A percentile compares a stretch with the other conserved stretches of the same genome.
Conservation (phyloP, 2,113 vertebrate species). For the Leucoraja erinaceus region DNA sequence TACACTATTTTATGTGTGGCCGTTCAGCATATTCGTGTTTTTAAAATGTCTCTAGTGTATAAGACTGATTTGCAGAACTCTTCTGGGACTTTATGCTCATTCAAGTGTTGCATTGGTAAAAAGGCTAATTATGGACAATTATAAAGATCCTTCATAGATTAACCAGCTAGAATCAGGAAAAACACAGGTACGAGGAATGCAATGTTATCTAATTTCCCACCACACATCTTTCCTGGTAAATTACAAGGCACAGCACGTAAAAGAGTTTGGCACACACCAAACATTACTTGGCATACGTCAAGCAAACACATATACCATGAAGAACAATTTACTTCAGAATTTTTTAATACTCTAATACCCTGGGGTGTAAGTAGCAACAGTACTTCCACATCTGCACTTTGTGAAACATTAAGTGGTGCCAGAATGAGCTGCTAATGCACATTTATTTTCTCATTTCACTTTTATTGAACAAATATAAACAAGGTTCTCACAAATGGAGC, state of each 20-base stretch:
- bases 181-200: not conserved
- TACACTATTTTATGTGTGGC: not conserved
- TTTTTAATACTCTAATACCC: constrained; percentile 36
- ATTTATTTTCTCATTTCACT: constrained; percentile 34
- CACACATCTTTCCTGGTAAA: not conserved
- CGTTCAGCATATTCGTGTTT: not conserved
- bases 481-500: not conserved
- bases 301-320: constrained; percentile 7
- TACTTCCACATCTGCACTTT: constrained; percentile 36
- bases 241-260: constrained; percentile 15
- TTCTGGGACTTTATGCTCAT: not conserved
- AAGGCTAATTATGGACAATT: not conserved
- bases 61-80: not conserved
- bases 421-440: constrained; percentile 25
- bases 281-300: constrained; percentile 34
- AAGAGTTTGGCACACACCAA: constrained; percentile 26
- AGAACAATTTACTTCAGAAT: constrained; percentile 37
- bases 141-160: not conserved
- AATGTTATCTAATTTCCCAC: not conserved
- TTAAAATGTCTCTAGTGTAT: not conserved
- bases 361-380: constrained; percentile 35
- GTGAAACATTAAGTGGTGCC: constrained; percentile 22
- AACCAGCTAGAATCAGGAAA: not conserved
- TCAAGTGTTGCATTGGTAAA: not conserved
- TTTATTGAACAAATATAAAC: constrained; percentile 29